Evolutionary conservation across 2,113 vertebrate genomes (phyloP).

Genomic region (Myrmophylax atrothorax): DNA sequence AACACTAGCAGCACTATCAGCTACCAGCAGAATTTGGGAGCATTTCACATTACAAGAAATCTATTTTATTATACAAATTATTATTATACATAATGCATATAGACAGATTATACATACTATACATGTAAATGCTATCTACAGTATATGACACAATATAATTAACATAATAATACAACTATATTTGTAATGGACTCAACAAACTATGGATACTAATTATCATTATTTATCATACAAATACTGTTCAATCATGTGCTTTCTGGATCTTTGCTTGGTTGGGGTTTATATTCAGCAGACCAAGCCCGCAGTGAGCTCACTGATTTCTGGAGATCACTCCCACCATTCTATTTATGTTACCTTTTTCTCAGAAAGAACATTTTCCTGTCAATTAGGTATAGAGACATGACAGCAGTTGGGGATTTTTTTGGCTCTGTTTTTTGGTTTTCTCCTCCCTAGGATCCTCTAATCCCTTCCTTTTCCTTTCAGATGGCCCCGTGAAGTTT

Average conservation of each 20-base stretch:
- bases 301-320: accelerated
- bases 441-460: background rate
- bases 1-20: background rate
- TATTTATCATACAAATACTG: background rate
- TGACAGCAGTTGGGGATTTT: background rate
- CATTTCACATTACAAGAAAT: background rate
- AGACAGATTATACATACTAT: background rate
- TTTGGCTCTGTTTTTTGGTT: background rate
- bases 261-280: background rate
- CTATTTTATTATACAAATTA: background rate
- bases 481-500: background rate
- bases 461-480: background rate
- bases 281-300: background rate
- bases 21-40: background rate
- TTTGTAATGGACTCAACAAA: background rate
- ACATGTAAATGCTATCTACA: background rate
- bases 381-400: background rate
- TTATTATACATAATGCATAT: background rate
- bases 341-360: background rate
- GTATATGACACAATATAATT: background rate
- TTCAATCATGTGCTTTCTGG: background rate
- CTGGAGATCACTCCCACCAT: background rate
- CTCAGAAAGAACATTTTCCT: background rate
- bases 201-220: background rate
- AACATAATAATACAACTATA: background rate